Evolutionary conservation across 2,888 invertebrate genomes (phyloP), one percentile per base, ranked within the genome.

Genomic region (Polyommatus iphigenia): DNA sequence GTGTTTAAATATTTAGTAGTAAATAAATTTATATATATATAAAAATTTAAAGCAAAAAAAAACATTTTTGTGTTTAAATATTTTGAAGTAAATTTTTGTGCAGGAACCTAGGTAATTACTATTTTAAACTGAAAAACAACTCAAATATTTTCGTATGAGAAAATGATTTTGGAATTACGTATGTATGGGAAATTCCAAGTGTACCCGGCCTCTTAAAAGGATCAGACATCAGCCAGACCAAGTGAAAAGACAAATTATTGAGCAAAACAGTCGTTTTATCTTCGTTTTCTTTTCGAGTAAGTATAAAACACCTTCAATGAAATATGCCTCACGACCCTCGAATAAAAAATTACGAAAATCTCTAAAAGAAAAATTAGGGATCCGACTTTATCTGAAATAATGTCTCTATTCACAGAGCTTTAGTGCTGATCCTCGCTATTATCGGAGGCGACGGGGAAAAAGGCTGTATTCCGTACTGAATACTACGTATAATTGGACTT

Each of bases 381-480:
- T 54, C 75, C 24, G 46, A 75, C 54, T 54, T 75, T 75, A 54
- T 75, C 75, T 75, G 18, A 54, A 75, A 75, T 75, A 75, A 54
- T 75, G 75, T 75, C 75, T 75, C 75, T 54, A 75, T 75, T 75
- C 75, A 75, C 75, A 75, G 75, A 75, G 75, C 75, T 75, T 75
- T 54, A 75, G 75, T 18, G 54, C 75, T 75, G 75, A 54, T 75
- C 75, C 75, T 3, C 24, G 50, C 75, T 50, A 75, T 75, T 75
- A 75, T 75, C 75, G 75, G 75, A 54, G 75, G 29, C 75, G 41
- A 46, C 46, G 24, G n/a, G 50, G 50, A 75, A 75, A n/a, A 75
- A 54, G 75, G 75, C 50, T 73, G 73, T 73, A 50, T 20, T 54
- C 67, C 4, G 29, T 75, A 24, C 75, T 10, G 50, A 75, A 75